Evolutionary conservation across 1,140 invertebrate species (phyloP), one percentile per base, ranked within the genome.

Genomic region (Galleria mellonella): DNA sequence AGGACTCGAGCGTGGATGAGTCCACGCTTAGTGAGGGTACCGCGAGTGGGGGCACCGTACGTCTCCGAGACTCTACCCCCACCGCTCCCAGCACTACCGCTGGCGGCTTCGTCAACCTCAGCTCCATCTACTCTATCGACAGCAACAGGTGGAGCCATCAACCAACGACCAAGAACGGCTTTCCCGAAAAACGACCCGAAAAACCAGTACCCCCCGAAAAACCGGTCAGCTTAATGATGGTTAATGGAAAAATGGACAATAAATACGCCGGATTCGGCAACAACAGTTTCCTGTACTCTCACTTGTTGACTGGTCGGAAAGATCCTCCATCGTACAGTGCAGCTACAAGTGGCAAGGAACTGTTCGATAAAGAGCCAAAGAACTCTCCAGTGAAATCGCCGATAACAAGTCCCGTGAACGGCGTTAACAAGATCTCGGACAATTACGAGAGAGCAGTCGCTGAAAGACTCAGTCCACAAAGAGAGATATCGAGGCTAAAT

Each of bases 371-470:
- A 23, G 40, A 37, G 5, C 47, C 8, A 73, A 49, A 50, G n/a
- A 63, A 66, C 33, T 78, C 53, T 49, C 51, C 11, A 4, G 39
- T 23, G 1, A 73, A 70, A 40, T 72, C 72, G 1, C 78, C 83
- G 0, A 61, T 72, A 37, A 70, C 75, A 4, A 82, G 83, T 35
- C 83, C 83, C 11, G 71, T 84, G 0, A 85, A 83, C 39, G 83
- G 83, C 1, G 72, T 86, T 6, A 86, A 85, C 42, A 87, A 86
- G 43, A 87, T 87, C 38, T 87, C 86, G 0, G 86, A 87, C 47
- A 86, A 86, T 47, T 87, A 87, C 50, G 83, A 87, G 47, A 65
- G 71, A 43, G 82, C 83, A 4, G 65, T 84, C 15, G 75, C 76
- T 1, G 74, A 84, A 40, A 56, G 74, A 17, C 63, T 81, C 15